Evolutionary conservation across 2,797 vertebrate genomes (phyloP), one percentile per base, ranked within the genome.

Genomic region (Gallinago solitaria): DNA sequence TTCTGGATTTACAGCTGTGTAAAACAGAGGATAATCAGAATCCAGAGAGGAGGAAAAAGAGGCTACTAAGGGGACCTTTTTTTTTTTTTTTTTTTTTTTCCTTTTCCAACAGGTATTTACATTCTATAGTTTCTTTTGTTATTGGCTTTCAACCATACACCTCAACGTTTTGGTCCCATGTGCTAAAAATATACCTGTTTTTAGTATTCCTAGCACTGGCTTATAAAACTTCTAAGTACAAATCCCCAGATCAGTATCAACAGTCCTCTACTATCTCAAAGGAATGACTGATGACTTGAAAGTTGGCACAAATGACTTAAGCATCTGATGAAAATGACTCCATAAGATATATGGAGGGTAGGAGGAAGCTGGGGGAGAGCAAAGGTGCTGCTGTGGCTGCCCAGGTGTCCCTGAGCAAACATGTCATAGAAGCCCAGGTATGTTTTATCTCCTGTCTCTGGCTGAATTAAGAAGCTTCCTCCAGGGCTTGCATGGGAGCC

Each of bases 341-440:
- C 19, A 12, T 37, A 4, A 25, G 68, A 64, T 39, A 39, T 69
- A 47, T 9, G 27, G 12, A n/a, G 30, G 7, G 12, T 33, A 47
- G 32, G 10, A 83, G 20, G 43, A 79, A 82, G 30, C 23, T 41
- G 25, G n/a, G 64, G 25, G 14, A 57, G 17, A 60, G 8, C 35
- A 33, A 45, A 45, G 47, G 27, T 33, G 21, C 27, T 68, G 24
- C 21, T 33, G 24, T 59, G 32, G 9, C 37, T 73, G 48, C 12
- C 23, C 1, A 2, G 9, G 33, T 48, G 60, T 28, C 27, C 47
- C 45, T 41, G 54, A 77, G 48, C 75, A 63, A 5, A 9, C 14
- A 35, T 1, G 0, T 30, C 21, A 9, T 6, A 47, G 30, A n/a
- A 85, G 28, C 14, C 25, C 0, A 1, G 7, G 18, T 27, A 30